These are phyloP conservation scores for Mus spretus DNA, from an alignment of 2,797 vertebrate genomes.

Conservation along the genomic window DNA sequence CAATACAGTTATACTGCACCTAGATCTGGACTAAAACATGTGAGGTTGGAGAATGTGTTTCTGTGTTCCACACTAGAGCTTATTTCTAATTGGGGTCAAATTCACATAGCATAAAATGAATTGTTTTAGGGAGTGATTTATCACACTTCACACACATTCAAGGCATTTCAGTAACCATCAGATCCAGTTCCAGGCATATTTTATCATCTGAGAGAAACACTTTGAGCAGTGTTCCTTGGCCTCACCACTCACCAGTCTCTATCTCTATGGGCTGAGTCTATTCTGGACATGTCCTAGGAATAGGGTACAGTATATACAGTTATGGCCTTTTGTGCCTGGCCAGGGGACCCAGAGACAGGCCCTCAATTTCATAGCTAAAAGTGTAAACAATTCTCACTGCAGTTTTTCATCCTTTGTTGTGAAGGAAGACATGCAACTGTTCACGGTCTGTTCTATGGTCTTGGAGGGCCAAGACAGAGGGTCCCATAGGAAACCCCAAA, in stretches of 20 bases:
- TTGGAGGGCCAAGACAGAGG: background rate
- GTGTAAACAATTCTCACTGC: background rate
- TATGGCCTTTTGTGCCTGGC: background rate
- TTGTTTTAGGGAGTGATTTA: background rate
- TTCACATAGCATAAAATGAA: background rate
- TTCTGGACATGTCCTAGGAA: background rate
- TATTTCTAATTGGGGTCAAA: background rate
- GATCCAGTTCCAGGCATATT: background rate
- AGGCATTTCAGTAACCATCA: accelerated
- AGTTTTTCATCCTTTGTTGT: background rate
- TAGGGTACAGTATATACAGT: background rate
- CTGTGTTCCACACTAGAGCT: background rate
- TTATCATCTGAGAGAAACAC: too few species aligned
- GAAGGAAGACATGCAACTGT: background rate
- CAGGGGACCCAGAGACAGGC: background rate
- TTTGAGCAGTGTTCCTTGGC: too few species aligned
- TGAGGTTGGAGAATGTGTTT: accelerated
- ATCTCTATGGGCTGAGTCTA: accelerated
- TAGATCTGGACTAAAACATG: background rate
- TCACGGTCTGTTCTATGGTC: background rate
- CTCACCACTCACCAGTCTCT: background rate
- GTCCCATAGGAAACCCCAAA: background rate
- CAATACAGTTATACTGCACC: background rate
- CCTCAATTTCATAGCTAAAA: background rate
- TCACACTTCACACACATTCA: background rate